A percentile compares a stretch with the other conserved stretches of the same genome.
These are phyloP conservation scores for Tyto alba DNA, from an alignment of 2,113 vertebrate species.

Conservation along the genomic window DNA sequence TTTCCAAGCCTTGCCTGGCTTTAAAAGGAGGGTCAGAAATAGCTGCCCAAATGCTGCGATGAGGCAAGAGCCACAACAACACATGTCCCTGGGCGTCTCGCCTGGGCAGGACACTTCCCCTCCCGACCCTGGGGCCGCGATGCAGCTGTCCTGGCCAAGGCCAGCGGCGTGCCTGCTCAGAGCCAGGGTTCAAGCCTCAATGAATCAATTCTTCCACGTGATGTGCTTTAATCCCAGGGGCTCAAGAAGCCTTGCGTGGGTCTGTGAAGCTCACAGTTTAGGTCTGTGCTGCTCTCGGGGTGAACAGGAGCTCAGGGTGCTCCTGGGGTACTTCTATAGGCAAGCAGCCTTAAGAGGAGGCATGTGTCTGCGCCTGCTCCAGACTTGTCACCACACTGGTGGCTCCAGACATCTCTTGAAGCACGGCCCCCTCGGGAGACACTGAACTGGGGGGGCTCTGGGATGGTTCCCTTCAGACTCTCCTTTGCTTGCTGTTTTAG, in stretches of 20 bases:
- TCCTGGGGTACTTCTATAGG: not conserved
- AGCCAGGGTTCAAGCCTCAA: not conserved
- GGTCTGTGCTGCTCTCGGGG: not conserved
- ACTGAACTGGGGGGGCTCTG: not conserved
- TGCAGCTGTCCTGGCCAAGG: not conserved
- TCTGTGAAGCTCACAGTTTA: not conserved
- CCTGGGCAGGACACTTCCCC: not conserved
- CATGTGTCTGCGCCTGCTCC: fast-evolving
- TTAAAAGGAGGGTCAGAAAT: not conserved
- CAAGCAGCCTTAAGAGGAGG: not conserved
- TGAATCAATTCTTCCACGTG: not conserved
- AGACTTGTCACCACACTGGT: not conserved
- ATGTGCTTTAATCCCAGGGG: not conserved
- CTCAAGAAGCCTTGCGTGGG: not conserved
- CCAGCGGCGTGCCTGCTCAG: fast-evolving
- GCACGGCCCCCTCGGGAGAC: not conserved
- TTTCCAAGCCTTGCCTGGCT: not conserved
- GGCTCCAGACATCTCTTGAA: not conserved
- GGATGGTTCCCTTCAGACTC: not conserved
- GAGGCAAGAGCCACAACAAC: not conserved
- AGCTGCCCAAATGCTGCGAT: not conserved
- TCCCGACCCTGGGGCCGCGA: not conserved
- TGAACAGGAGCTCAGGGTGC: not conserved
- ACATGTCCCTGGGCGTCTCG: fast-evolving
- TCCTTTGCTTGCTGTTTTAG: constrained; percentile 64